phyloP scores from a whole-genome alignment of 2,888 invertebrate genomes.

The Trichacis sp. region DNA sequence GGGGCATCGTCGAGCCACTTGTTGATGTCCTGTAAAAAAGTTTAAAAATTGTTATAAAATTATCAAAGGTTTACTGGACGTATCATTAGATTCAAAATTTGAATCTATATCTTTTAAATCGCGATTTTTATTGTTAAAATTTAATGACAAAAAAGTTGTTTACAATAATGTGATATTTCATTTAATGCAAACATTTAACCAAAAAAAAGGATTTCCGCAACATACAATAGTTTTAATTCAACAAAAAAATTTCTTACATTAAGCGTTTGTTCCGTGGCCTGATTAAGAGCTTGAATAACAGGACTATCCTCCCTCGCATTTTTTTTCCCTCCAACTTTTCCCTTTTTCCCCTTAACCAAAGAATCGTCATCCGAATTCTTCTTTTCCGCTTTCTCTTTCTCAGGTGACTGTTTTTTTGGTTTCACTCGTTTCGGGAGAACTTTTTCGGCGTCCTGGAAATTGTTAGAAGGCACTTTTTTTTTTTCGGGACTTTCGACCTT shows the following conservation, averaged over 20 bases:
- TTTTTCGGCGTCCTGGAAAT: constrained; percentile 59
- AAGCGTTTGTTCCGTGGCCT: constrained; percentile 80
- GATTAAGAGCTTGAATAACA: constrained; percentile 77
- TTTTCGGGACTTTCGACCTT: constrained; percentile 50
- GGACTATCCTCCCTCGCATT: constrained; percentile 66
- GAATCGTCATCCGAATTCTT: constrained; percentile 15
- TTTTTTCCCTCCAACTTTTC: constrained; percentile 58
- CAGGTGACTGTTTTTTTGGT: constrained; percentile 48
- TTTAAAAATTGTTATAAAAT: too few species aligned
- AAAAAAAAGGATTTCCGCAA: too few species aligned
- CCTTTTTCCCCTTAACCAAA: constrained; percentile 54
- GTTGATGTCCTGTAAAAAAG: constrained; percentile 91
- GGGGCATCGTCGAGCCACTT: constrained; percentile 91
- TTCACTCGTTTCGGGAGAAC: constrained; percentile 56
- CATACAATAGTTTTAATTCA: too few species aligned
- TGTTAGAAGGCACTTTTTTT: constrained; percentile 69
- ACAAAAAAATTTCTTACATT: constrained; percentile 52
- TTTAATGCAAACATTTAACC: too few species aligned
- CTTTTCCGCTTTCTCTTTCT: constrained; percentile 38
- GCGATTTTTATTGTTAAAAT: too few species aligned
- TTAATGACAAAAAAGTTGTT: too few species aligned
- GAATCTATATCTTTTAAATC: too few species aligned
- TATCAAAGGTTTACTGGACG: too few species aligned
- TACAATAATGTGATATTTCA: too few species aligned
- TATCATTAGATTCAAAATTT: too few species aligned